These are phyloP conservation scores for Champsocephalus esox DNA, from an alignment of 2,797 vertebrate genomes.

Conservation along the genomic window DNA sequence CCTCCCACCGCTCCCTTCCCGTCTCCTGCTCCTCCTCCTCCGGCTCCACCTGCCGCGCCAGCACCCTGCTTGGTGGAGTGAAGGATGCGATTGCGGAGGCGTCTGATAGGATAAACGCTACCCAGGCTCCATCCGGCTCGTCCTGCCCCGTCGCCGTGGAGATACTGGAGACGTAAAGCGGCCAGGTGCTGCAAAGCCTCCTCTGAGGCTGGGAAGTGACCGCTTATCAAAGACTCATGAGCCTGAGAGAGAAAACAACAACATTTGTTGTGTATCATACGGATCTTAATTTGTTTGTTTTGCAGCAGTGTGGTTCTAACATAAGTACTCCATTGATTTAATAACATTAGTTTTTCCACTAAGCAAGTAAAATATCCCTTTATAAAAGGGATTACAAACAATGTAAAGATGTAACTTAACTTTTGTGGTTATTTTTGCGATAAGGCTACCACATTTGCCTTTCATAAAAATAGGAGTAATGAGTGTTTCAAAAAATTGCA, in stretches of 20 bases:
- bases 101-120: constrained; percentile 89
- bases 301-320: neutral
- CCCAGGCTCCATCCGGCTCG: constrained; percentile 91
- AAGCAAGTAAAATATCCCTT: neutral
- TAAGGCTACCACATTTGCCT: neutral
- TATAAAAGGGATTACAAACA: neutral
- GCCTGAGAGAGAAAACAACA: constrained; percentile 80
- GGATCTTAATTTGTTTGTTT: neutral
- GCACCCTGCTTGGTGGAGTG: constrained; percentile 90
- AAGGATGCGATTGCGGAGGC: constrained; percentile 91
- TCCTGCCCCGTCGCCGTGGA: constrained; percentile 89
- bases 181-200: constrained; percentile 93
- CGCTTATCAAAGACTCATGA: constrained; percentile 93
- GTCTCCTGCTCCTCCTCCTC: constrained; percentile 64
- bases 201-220: constrained; percentile 93
- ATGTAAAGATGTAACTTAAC: neutral
- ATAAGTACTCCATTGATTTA: neutral
- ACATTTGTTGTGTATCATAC: neutral
- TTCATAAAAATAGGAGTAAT: neutral
- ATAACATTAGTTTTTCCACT: neutral
- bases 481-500: neutral
- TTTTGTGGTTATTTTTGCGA: neutral
- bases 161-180: constrained; percentile 92
- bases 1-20: constrained; percentile 68
- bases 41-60: constrained; percentile 71